Base-by-base conservation (phyloP, 2,888 invertebrate genomes). In the Eristalis pertinax region DNA sequence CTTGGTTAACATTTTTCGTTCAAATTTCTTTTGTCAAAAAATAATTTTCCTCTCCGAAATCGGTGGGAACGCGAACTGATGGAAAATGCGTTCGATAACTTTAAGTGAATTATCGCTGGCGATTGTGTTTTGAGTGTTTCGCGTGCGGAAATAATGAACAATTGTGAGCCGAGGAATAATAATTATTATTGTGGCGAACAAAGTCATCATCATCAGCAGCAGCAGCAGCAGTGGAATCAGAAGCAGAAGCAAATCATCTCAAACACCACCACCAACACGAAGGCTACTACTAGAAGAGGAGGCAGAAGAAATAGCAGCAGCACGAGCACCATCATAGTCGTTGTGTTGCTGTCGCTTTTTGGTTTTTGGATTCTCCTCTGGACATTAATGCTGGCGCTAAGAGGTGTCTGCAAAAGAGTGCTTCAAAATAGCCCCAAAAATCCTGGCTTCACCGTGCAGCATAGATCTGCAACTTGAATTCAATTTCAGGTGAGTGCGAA, bases 331-430 rank as follows among this genome's bases (percentile, higher is more conserved):
- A 80, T 84, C 64, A 50, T 80, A 50, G 75, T 58, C 38, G 70
- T 87, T 73, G 87, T 80, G 87, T 75, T 84, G 79, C 87, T 87
- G 79, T 87, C 87, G 76, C 87, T 87, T 80, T 87, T 87, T 79
- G 83, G 86, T 75, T 87, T 83, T 84, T 87, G 87, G 87, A 84
- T 87, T 73, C 68, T 84, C 50, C 76, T 87, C 73, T 87, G 87
- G 87, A 83, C 76, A 15, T 80, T 87, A 70, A 87, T 87, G 87
- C 80, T 87, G 75, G 84, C 69, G 68, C 64, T 84, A 43, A 84
- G 87, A 38, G 76, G 80, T 87, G 67, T 87, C 32, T 84, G 35
- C 41, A 43, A 63, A 65, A 73, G 63, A 73, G 32, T 76, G 38
- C 13, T 67, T 64, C 24, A 83, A 79, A 67, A 64, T 65, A 72